A percentile compares a stretch with the other conserved stretches of the same genome.
Evolutionary conservation across 2,888 invertebrate genomes (phyloP).

Genomic region (Sarcophaga rosellei): DNA sequence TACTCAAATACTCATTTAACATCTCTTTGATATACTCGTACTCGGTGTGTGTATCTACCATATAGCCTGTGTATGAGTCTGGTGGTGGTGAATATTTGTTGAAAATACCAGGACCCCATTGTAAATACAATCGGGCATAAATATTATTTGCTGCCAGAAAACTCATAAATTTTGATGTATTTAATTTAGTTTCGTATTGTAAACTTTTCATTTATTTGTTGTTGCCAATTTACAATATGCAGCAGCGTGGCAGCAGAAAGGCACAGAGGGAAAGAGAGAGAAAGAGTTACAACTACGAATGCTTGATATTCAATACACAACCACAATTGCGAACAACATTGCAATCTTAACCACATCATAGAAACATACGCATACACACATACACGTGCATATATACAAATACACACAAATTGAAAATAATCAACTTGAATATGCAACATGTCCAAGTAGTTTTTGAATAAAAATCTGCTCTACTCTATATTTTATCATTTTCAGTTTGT

Average conservation of each 20-base stretch:
- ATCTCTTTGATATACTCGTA: background rate
- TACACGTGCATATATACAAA: background rate
- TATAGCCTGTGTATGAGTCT: no score
- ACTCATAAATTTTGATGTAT: constrained; percentile 68
- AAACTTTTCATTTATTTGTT: constrained; percentile 65
- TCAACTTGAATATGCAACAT: constrained; percentile 36
- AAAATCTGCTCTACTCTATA: background rate
- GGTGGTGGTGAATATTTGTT: no score
- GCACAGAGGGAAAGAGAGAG: no score
- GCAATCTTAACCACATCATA: constrained; percentile 26
- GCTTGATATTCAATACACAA: background rate
- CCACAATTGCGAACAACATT: background rate
- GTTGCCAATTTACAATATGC: constrained; percentile 59
- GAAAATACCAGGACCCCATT: background rate
- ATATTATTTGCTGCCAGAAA: constrained; percentile 60
- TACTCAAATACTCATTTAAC: background rate
- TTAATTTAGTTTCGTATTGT: constrained; percentile 67
- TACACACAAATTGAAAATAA: constrained; percentile 5
- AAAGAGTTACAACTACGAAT: background rate
- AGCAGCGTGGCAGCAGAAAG: background rate
- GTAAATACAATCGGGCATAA: constrained; percentile 40
- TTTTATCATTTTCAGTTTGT: constrained; percentile 40
- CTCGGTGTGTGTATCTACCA: no score
- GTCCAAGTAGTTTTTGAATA: background rate
- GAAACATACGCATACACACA: background rate